Evolutionary conservation across 1,140 invertebrate genomes (phyloP), one percentile per base, ranked within the genome.

Genomic region (Calephelis virginiensis): DNA sequence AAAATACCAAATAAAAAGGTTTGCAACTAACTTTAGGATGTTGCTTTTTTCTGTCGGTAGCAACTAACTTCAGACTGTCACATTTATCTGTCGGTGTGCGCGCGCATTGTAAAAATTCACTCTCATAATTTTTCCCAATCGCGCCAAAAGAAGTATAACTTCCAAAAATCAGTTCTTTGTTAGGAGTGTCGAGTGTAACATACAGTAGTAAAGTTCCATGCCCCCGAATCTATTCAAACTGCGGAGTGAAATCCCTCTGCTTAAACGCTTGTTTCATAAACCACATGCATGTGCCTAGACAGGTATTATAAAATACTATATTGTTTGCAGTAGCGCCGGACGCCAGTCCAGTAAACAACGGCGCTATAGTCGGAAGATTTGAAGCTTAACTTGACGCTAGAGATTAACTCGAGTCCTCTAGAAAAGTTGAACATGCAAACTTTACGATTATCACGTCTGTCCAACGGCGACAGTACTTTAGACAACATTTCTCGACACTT

Each of bases 371-470:
- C 56, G 28, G 28, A 59, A 59, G 56, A 59, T 59, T 59, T 59
- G 38, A 59, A 59, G 56, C 56, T 59, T 38, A 59, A 59, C 56
- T 59, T 59, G 56, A 59, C 56, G 56, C 28, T 28, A 12, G 56
- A 28, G 56, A 59, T 59, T 59, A 59, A 59, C 56, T 59, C 8
- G 28, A 59, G 56, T 38, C 12, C 37, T 37, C 56, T 59, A 59
- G 56, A 59, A 59, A 59, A 59, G 56, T 59, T 59, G n/a, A 40
- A 59, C 56, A 59, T 59, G 11, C 17, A 59, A 59, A 59, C 56
- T 59, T 59, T 38, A 59, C 56, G 56, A 38, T 59, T 59, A 59
- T 59, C 56, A 59, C 37, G 12, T 59, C 56, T 59, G 8, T 59
- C 56, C 56, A 59, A 59, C 37, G 7, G 28, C 28, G 56, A 59